phyloP scores from a whole-genome alignment of 2,888 invertebrate genomes.

The Caenorhabditis sp. region DNA sequence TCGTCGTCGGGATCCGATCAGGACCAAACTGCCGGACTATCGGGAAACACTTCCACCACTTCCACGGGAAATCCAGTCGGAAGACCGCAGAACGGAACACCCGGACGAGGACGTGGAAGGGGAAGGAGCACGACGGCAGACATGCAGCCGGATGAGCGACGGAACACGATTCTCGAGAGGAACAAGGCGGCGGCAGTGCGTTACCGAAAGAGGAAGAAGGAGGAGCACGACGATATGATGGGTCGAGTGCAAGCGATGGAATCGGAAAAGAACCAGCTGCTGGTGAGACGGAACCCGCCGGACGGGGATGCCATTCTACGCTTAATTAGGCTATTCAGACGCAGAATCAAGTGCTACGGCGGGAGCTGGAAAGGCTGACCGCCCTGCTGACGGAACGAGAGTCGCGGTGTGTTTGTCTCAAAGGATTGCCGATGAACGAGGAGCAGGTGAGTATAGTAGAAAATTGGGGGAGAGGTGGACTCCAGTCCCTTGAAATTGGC shows the following conservation, averaged over 20 bases:
- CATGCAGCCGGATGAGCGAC: slow-evolving; percentile 80
- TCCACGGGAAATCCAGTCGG: slow-evolving; percentile 59
- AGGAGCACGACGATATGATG: slow-evolving; percentile 82
- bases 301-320: slow-evolving; percentile 21
- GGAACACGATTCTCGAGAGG: slow-evolving; percentile 72
- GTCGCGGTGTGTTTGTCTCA: slow-evolving; percentile 77
- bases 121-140: slow-evolving; percentile 76
- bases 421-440: slow-evolving; percentile 60
- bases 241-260: slow-evolving; percentile 78
- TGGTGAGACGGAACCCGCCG: slow-evolving; percentile 32
- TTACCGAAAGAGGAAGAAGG: slow-evolving; percentile 82
- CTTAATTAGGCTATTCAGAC: slow-evolving; percentile 74
- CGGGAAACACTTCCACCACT: slow-evolving; percentile 24
- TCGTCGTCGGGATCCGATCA: slow-evolving; percentile 58
- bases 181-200: slow-evolving; percentile 83
- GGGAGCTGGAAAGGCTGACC: slow-evolving; percentile 80
- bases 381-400: slow-evolving; percentile 78
- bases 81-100: slow-evolving; percentile 61
- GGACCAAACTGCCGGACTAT: slow-evolving; percentile 39
- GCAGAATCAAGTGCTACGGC: slow-evolving; percentile 78
- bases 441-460: slow-evolving; percentile 50
- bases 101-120: slow-evolving; percentile 73
- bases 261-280: slow-evolving; percentile 73
- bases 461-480: no score
- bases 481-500: no score